Percentiles rank a stretch among this genome's conserved stretches.
Evolutionary conservation across 1,140 invertebrate genomes (phyloP).

Genomic region (Drosophila lacteicornis): DNA sequence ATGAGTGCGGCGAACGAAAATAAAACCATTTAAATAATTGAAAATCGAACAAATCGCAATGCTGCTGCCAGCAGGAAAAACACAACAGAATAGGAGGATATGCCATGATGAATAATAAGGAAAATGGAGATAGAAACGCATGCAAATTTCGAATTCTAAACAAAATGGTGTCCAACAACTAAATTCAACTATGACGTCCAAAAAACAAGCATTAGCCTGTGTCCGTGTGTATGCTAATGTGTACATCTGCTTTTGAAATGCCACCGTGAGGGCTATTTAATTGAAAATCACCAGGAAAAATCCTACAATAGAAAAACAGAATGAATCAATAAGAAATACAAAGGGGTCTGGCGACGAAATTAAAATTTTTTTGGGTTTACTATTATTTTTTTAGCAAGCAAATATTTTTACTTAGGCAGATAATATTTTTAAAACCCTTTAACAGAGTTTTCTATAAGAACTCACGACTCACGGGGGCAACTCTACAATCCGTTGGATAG

Average conservation of each 20-base stretch:
- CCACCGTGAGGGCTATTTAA: constrained; percentile 18
- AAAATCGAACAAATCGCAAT: constrained; percentile 74
- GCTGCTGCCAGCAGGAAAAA: constrained; percentile 43
- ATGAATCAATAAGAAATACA: constrained; percentile 5
- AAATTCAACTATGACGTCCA: constrained; percentile 49
- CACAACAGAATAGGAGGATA: constrained; percentile 20
- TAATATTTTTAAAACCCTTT: not conserved
- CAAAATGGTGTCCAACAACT: constrained; percentile 49
- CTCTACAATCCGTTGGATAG: constrained; percentile 20
- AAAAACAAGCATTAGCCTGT: constrained; percentile 16
- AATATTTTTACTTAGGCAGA: not conserved
- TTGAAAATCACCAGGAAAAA: constrained; percentile 10
- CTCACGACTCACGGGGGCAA: constrained; percentile 15
- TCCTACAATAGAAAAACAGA: not conserved
- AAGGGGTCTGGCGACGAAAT: not conserved
- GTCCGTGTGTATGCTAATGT: constrained; percentile 29
- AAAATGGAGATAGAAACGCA: constrained; percentile 43
- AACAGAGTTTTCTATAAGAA: not conserved
- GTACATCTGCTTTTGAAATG: constrained; percentile 42
- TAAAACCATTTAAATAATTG: constrained; percentile 83
- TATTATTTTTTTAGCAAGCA: not conserved
- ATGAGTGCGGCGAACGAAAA: constrained; percentile 52
- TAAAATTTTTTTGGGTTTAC: not conserved
- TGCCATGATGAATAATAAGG: constrained; percentile 41
- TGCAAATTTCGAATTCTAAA: constrained; percentile 51